Base-by-base conservation (phyloP, 2,797 vertebrate genomes). In the Leptatherina wallacei region DNA sequence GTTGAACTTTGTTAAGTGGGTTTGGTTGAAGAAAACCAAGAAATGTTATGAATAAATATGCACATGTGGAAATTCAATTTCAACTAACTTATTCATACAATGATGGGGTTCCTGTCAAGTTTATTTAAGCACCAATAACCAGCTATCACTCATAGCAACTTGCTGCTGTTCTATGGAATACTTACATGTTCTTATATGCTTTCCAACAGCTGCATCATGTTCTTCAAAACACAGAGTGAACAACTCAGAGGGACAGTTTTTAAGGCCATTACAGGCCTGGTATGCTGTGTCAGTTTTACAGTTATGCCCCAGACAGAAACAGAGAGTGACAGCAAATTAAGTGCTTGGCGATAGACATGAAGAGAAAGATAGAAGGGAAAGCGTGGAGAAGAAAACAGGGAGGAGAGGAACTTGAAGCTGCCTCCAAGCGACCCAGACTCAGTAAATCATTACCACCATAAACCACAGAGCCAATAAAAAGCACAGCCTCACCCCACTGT, bases 371-470 rank as follows among this genome's bases (percentile, higher is more conserved):
- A 44, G 75, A 47, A 71, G 65, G 69, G 6, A 60, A 52, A 32
- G 57, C 24, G 24, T 44, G 65, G 36, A 61, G 61, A 69, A 65
- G 70, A 70, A 74, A 74, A 71, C 47, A 47, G 42, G 73, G 80
- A 83, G 81, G 80, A 85, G 75, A 86, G 74, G 84, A 92, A 82
- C 88, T 88, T 83, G 81, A 91, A 90, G 86, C 88, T 91, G 89
- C 90, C 91, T 91, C 82, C 69, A 71, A 87, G 90, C 85, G 16
- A 82, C 86, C 88, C 86, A 92, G 88, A 92, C 82, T 80, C 86
- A 87, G 86, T 94, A 94, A 95, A 94, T 95, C 92, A 91, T 92
- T 87, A 86, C 89, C 85, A 88, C 88, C 82, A 91, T 94, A 93
- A 94, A 93, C 91, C 91, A 78, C 86, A 84, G 83, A 86, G 82